These are phyloP conservation scores for Drosophila obscura DNA, from an alignment of 1,140 invertebrate species.

Conservation along the genomic window DNA sequence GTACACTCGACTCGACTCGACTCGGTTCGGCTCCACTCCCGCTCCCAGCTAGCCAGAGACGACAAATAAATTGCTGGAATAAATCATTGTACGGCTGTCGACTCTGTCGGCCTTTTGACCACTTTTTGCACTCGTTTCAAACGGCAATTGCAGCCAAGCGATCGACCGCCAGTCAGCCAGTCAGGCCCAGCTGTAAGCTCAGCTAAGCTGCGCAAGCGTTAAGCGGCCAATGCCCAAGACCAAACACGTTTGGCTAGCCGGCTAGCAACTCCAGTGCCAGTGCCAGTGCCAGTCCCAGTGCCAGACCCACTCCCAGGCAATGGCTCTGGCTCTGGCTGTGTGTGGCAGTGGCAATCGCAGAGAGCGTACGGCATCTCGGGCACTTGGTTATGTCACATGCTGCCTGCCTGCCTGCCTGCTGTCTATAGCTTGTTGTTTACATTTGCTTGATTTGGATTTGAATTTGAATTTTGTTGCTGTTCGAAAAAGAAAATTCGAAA, in stretches of 20 bases:
- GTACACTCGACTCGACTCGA: neutral
- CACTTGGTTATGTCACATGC: slow-evolving; percentile 77
- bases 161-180: neutral
- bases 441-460: slow-evolving; percentile 47
- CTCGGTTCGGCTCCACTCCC: neutral
- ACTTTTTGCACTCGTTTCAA: slow-evolving; percentile 78
- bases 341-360: neutral
- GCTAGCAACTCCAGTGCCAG: too few species aligned
- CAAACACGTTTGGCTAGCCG: slow-evolving; percentile 37
- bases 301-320: slow-evolving; percentile 21
- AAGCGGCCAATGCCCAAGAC: slow-evolving; percentile 27
- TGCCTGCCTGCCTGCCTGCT: neutral
- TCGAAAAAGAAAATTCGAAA: slow-evolving; percentile 80
- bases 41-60: slow-evolving; percentile 33
- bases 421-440: slow-evolving; percentile 48
- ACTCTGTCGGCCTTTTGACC: slow-evolving; percentile 68
- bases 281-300: slow-evolving; percentile 17
- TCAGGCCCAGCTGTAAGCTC: neutral
- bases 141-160: slow-evolving; percentile 54
- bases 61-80: slow-evolving; percentile 79
- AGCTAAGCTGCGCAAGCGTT: neutral
- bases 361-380: slow-evolving; percentile 56
- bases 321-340: neutral
- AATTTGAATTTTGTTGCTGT: slow-evolving; percentile 13
- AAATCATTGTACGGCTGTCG: slow-evolving; percentile 72